A percentile compares a stretch with the other conserved stretches of the same genome.
phyloP scores from a whole-genome alignment of 2,113 vertebrate genomes.

The Hystrix brachyura region DNA sequence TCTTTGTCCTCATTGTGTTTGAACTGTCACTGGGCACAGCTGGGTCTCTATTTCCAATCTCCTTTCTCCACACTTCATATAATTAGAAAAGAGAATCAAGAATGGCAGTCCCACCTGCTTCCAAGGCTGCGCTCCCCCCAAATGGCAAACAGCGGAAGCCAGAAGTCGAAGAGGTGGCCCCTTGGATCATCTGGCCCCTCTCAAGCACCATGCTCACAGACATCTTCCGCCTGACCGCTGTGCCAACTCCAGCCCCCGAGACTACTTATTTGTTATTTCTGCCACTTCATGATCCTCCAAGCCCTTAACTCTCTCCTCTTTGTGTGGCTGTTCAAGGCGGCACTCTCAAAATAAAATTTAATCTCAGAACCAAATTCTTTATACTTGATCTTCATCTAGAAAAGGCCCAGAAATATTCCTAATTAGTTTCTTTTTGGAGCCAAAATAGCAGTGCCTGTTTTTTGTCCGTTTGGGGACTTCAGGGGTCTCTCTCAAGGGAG shows the following conservation, averaged over 20 bases:
- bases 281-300: not conserved
- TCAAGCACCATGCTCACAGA: not conserved
- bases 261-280: constrained; percentile 5
- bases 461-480: not conserved
- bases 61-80: constrained; percentile 65
- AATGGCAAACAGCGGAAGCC: constrained; percentile 17
- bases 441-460: constrained; percentile 9
- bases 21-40: constrained; percentile 77
- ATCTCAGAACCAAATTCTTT: constrained; percentile 27
- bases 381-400: not conserved
- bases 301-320: not conserved
- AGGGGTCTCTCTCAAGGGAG: not conserved
- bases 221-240: not conserved
- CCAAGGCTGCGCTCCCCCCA: not conserved
- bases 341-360: constrained; percentile 65
- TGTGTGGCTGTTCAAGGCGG: not conserved
- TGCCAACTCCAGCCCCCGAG: not conserved
- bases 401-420: constrained; percentile 10
- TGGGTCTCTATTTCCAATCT: constrained; percentile 79
- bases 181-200: not conserved
- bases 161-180: constrained; percentile 1
- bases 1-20: constrained; percentile 78
- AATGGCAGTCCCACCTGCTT: constrained; percentile 66
- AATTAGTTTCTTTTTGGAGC: constrained; percentile 20
- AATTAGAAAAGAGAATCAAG: constrained; percentile 78